These are phyloP conservation scores for Chloropsis hardwickii DNA, from an alignment of 2,113 vertebrate species.

Conservation along the genomic window DNA sequence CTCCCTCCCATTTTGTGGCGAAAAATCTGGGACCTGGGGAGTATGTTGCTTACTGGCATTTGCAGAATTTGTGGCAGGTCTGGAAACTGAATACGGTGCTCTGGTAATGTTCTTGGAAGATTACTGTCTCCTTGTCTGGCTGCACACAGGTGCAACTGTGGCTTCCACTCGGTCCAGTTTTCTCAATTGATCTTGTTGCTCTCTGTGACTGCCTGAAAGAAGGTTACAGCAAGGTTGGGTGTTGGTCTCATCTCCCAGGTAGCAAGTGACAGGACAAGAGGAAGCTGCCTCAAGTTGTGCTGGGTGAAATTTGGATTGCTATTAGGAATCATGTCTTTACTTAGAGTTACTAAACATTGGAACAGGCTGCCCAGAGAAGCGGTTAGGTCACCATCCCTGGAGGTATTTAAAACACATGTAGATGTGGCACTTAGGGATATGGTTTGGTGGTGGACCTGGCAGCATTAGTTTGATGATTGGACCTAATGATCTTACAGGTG, in stretches of 20 bases:
- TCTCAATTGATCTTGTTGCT: background rate
- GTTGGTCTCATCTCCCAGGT: background rate
- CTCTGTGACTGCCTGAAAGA: background rate
- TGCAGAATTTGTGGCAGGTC: background rate
- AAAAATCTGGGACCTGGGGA: background rate
- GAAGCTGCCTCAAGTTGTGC: background rate
- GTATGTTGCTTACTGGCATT: background rate
- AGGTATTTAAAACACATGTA: background rate
- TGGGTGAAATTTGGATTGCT: background rate
- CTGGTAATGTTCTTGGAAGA: background rate
- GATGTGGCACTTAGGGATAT: background rate
- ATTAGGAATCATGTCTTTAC: background rate
- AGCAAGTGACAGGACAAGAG: background rate
- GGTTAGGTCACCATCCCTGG: background rate
- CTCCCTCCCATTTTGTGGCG: background rate
- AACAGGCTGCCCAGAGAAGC: background rate
- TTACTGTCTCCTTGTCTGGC: background rate
- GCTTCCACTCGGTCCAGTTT: background rate
- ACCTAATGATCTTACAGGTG: background rate
- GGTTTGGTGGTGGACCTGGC: background rate
- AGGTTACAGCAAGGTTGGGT: background rate
- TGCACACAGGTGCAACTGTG: background rate
- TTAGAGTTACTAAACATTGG: background rate
- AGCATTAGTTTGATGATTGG: background rate
- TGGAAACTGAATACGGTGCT: background rate